These are phyloP conservation scores for Halcyon badia DNA, from an alignment of 2,797 vertebrate genomes.

Conservation along the genomic window DNA sequence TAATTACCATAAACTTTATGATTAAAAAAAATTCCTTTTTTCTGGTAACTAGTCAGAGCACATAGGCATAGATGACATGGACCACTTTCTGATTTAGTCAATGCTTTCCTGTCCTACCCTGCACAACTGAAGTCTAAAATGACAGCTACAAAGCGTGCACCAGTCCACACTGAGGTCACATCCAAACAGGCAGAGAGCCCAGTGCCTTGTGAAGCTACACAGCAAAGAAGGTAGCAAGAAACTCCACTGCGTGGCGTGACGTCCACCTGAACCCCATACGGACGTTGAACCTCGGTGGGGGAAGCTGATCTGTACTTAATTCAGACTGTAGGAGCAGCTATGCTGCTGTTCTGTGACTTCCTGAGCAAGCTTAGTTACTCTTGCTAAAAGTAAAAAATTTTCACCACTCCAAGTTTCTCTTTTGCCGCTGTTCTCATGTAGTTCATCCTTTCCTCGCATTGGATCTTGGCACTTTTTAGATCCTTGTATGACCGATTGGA, in stretches of 20 bases:
- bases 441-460: not conserved
- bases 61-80: not conserved
- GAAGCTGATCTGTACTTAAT: not conserved
- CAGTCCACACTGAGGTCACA: accelerated
- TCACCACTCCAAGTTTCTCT: not conserved
- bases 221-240: not conserved
- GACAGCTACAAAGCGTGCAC: not conserved
- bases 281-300: accelerated
- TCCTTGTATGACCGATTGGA: not conserved
- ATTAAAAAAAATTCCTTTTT: not conserved
- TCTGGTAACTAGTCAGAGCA: not conserved
- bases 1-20: not conserved
- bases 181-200: not conserved
- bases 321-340: not conserved
- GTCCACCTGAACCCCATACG: not conserved
- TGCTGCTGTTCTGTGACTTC: not conserved
- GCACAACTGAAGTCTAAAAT: not conserved
- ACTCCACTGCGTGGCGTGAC: not conserved
- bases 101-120: not conserved
- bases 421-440: not conserved
- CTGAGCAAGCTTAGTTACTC: not conserved
- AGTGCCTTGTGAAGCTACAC: not conserved
- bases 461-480: not conserved
- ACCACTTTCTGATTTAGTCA: not conserved
- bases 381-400: not conserved